Conservation (phyloP, 2,797 vertebrate genomes). For the Knipowitschia caucasica region DNA sequence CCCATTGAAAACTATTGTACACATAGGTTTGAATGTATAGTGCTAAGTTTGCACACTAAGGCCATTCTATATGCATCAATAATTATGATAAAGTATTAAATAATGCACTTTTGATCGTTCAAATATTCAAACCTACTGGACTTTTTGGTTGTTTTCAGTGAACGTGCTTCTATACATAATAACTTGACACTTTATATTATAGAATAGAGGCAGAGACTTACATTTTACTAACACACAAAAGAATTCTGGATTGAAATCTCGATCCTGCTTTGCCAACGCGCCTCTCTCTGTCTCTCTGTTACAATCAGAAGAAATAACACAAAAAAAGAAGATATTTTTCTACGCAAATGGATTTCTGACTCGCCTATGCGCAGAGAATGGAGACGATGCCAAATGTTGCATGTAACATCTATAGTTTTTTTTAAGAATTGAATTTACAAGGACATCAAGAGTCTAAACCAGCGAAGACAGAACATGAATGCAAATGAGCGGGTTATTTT, state of each 20-base stretch:
- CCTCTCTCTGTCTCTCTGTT: constrained; percentile 60
- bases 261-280: constrained; percentile 30
- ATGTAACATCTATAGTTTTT: constrained; percentile 77
- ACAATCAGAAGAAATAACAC: constrained; percentile 57
- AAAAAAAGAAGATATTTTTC: constrained; percentile 70
- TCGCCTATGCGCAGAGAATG: constrained; percentile 47
- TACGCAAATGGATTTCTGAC: constrained; percentile 64
- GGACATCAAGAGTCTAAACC: constrained; percentile 37
- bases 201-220: constrained; percentile 31
- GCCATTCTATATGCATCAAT: too few relatives aligned
- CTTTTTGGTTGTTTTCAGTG: neutral
- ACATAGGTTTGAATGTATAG: neutral
- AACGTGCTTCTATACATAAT: constrained; percentile 25
- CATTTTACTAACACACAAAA: constrained; percentile 39
- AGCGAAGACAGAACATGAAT: constrained; percentile 23
- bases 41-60: neutral
- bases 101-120: neutral
- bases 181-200: constrained; percentile 57
- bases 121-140: neutral
- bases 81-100: too few relatives aligned
- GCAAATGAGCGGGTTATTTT: constrained; percentile 1
- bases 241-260: constrained; percentile 4
- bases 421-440: constrained; percentile 48
- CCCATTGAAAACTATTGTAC: neutral
- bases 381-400: constrained; percentile 79